Evolutionary conservation across 1,140 invertebrate species (phyloP).

Genomic region (Muscidifurax raptorellus): DNA sequence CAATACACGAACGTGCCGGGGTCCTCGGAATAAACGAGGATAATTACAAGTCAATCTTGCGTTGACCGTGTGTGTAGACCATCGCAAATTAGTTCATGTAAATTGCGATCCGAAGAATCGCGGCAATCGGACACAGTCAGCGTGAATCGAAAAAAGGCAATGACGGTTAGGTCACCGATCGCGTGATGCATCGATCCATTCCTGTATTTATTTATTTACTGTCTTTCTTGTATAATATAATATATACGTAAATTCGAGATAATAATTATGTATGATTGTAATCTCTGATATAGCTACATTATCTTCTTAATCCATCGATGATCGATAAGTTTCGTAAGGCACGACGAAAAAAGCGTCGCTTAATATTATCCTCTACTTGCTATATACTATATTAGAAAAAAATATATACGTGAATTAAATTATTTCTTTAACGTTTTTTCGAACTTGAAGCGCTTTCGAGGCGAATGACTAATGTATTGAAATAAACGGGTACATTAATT

Average conservation of each 20-base stretch:
- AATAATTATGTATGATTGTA: too few species aligned
- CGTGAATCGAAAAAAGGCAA: neutral
- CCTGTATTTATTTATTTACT: neutral
- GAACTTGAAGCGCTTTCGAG: neutral
- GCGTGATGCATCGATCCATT: neutral
- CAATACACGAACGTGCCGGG: neutral
- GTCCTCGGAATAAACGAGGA: neutral
- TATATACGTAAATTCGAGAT: too few species aligned
- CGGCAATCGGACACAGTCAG: neutral
- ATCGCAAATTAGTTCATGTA: slow-evolving; percentile 1
- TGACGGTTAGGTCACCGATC: neutral
- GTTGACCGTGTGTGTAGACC: neutral
- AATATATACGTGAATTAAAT: too few species aligned
- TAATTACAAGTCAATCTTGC: neutral
- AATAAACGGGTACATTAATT: neutral
- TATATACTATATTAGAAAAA: too few species aligned
- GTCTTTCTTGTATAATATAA: too few species aligned
- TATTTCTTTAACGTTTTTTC: neutral
- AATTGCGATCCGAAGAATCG: neutral
- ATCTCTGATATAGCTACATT: too few species aligned
- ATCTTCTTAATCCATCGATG: too few species aligned
- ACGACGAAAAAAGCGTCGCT: too few species aligned
- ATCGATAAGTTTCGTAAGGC: too few species aligned
- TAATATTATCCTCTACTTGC: too few species aligned
- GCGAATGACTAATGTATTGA: neutral